A percentile compares a stretch with the other conserved stretches of the same genome.
These are phyloP conservation scores for Temnothorax unifasciatus DNA, from an alignment of 2,888 invertebrate species.

Conservation along the genomic window DNA sequence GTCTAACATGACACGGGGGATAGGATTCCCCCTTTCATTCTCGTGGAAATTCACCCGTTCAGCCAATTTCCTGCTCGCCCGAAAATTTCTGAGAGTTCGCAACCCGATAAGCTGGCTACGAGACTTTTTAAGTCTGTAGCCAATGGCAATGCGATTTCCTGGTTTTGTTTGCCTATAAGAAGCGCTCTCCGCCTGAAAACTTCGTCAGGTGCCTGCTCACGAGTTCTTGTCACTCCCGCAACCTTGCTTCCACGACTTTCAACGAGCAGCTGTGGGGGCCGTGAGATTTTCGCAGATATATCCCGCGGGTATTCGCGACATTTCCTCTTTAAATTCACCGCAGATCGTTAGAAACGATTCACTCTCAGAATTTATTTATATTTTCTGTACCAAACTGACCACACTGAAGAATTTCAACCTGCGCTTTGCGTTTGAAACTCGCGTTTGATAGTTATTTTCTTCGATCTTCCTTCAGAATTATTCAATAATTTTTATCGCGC, in stretches of 20 bases:
- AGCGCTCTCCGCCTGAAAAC: slow-evolving; percentile 48
- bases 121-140: slow-evolving; percentile 67
- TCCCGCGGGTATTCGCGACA: slow-evolving; percentile 55
- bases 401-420: slow-evolving; percentile 5
- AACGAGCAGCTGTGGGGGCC: slow-evolving; percentile 61
- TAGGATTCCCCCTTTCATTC: slow-evolving; percentile 46
- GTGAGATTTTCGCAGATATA: slow-evolving; percentile 71
- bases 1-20: neutral
- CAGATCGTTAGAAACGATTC: slow-evolving; percentile 66
- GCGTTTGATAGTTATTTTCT: neutral
- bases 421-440: neutral
- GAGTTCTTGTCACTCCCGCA: slow-evolving; percentile 47
- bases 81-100: slow-evolving; percentile 54
- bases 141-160: slow-evolving; percentile 66
- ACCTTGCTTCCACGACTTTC: slow-evolving; percentile 57
- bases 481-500: slow-evolving; percentile 10
- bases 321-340: slow-evolving; percentile 67
- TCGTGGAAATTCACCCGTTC: slow-evolving; percentile 43
- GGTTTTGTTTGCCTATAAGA: slow-evolving; percentile 67
- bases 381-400: slow-evolving; percentile 24
- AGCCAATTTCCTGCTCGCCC: slow-evolving; percentile 10
- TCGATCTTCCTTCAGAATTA: neutral
- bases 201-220: slow-evolving; percentile 48
- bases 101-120: slow-evolving; percentile 53
- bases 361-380: slow-evolving; percentile 43